Base-by-base conservation (phyloP, 2,113 vertebrate genomes). In the Telmatochromis brachygnathus region DNA sequence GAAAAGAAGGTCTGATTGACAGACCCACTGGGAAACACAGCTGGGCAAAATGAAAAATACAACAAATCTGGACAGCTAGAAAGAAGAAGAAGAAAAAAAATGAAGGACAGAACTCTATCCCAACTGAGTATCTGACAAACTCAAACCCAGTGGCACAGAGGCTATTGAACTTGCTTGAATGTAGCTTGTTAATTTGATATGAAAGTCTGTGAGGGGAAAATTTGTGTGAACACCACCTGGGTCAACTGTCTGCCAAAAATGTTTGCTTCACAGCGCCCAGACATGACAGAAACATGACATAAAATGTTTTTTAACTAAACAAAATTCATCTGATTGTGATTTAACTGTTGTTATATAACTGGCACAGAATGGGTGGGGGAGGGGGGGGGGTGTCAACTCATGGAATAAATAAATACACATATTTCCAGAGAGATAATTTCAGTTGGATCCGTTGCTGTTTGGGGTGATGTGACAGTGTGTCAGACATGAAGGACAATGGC, bases 331-430 rank as follows among this genome's bases (percentile, higher is more conserved):
- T 26, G 65, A 73, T 70, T 70, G 35, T 42, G 12, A 68, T 68
- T 68, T 68, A 68, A 68, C 60, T n/a, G 58, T 35, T 35, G 30
- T 35, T n/a, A 14, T 14, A 23, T 26, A 73, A 26, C 68, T 6
- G 10, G 1, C 17, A 0, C 17, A 65, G 60, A 65, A 65, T 65
- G 60, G 30, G 15, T 62, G 26, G 56, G 30, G 2, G 14, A 1
- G 45, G 45, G 15, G 4, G 0, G 45, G 15, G 2, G 9, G 9
- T 8, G 0, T 35, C 60, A 1, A n/a, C 33, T 21, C 19, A 37
- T 60, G 56, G 28, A 75, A 19, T 75, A 26, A 15, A 73, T 28
- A 49, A 26, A 30, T 30, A 30, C 21, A 47, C 23, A 3, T 28
- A 28, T 33, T 45, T 56, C 68, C 26, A 23, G n/a, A 75, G 28